phyloP scores from a whole-genome alignment of 1,140 invertebrate species.

The Laupala kohalensis region DNA sequence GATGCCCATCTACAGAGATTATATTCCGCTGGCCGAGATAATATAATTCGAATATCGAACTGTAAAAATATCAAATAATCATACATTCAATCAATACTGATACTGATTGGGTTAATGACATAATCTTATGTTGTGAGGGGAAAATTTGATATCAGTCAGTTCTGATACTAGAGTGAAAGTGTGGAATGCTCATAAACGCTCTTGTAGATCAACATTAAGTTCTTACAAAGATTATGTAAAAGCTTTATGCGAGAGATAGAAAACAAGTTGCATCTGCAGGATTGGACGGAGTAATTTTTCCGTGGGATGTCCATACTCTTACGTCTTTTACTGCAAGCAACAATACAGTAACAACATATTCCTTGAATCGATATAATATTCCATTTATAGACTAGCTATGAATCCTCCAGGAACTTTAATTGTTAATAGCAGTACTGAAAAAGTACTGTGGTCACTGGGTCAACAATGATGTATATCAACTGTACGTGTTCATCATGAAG shows the following conservation, averaged over 20 bases:
- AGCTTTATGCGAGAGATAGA: conserved; percentile 92
- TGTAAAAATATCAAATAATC: conserved; percentile 56
- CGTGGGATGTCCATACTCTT: conserved; percentile 98
- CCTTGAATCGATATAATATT: conserved; percentile 94
- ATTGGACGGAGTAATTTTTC: conserved; percentile 89
- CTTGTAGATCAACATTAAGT: conserved; percentile 92
- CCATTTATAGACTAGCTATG: conserved; percentile 98
- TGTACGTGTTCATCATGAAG: conserved; percentile 79
- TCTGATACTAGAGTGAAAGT: conserved; percentile 99
- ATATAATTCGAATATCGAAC: conserved; percentile 96
- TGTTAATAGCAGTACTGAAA: conserved; percentile 93
- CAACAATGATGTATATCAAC: conserved; percentile 93
- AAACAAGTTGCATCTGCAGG: conserved; percentile 97
- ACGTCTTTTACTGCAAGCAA: conserved; percentile 95
- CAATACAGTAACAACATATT: conserved; percentile 97
- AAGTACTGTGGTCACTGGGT: conserved; percentile 93
- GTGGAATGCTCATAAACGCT: conserved; percentile 99
- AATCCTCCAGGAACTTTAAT: conserved; percentile 91
- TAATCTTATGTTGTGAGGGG: conserved; percentile 91
- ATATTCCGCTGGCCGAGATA: conserved; percentile 95
- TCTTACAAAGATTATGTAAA: conserved; percentile 99
- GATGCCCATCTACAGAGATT: conserved; percentile 76
- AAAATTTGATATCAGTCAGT: conserved; percentile 96
- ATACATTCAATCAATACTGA: conserved; percentile 92
- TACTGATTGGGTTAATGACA: conserved; percentile 99